A percentile compares a stretch with the other conserved stretches of the same genome.
Conservation (phyloP, 2,888 invertebrate genomes). For the Aquatica leii region DNA sequence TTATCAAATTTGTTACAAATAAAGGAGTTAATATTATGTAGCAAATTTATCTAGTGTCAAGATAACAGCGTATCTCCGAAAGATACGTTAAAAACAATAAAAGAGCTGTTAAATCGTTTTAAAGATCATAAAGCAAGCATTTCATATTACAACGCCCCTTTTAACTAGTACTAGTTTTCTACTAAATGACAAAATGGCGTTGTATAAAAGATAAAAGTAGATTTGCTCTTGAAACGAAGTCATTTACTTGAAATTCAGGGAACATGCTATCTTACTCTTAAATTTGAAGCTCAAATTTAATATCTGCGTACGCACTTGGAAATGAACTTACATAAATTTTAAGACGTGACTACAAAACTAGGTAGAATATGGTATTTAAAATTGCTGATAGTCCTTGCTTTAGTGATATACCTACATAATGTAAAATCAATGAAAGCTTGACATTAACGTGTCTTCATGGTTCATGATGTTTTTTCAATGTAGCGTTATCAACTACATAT, state of each 20-base stretch:
- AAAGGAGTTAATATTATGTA: too few relatives aligned
- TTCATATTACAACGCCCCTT: constrained; percentile 17
- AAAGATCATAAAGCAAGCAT: constrained; percentile 23
- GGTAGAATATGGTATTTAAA: constrained; percentile 19
- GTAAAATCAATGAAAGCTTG: constrained; percentile 32
- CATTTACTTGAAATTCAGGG: constrained; percentile 28
- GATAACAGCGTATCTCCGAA: too few relatives aligned
- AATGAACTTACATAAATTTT: constrained; percentile 29
- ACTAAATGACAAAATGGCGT: constrained; percentile 28
- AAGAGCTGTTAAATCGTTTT: constrained; percentile 20
- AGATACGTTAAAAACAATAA: constrained; percentile 27
- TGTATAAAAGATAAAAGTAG: constrained; percentile 30
- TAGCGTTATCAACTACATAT: constrained; percentile 18
- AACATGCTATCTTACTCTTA: constrained; percentile 13
- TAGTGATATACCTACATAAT: constrained; percentile 32
- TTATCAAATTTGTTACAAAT: too few relatives aligned
- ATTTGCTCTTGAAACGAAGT: constrained; percentile 26
- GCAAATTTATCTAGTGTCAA: too few relatives aligned
- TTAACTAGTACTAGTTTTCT: constrained; percentile 14
- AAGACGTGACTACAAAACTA: constrained; percentile 26
- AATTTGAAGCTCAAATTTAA: constrained; percentile 10
- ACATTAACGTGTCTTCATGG: constrained; percentile 24
- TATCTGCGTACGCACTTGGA: constrained; percentile 24
- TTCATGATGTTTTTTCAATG: constrained; percentile 16
- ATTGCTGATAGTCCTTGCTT: constrained; percentile 30